Percentiles rank a stretch among this genome's conserved stretches.
phyloP scores from a whole-genome alignment of 2,888 invertebrate genomes.

The Chloromyia formosa region DNA sequence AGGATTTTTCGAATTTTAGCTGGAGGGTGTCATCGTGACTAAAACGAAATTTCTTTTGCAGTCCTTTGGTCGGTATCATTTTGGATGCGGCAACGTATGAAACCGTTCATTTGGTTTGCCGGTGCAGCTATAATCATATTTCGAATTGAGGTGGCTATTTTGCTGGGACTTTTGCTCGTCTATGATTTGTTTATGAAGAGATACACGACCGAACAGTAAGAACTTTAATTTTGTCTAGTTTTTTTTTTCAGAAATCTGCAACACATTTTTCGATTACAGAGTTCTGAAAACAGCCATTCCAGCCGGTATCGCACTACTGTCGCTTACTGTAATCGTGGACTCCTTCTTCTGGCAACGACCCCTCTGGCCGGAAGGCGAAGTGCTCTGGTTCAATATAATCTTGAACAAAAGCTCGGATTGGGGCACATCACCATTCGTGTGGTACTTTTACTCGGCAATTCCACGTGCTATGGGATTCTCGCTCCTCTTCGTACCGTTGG shows the following conservation, averaged over 20 bases:
- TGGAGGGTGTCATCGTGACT: background rate
- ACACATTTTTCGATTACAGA: constrained; percentile 63
- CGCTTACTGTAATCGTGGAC: constrained; percentile 82
- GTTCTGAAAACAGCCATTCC: constrained; percentile 77
- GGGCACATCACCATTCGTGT: constrained; percentile 96
- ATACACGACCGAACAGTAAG: constrained; percentile 74
- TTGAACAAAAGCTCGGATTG: constrained; percentile 94
- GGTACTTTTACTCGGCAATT: constrained; percentile 98
- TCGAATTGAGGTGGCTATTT: constrained; percentile 85
- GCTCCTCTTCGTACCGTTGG: constrained; percentile 80
- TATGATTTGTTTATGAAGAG: constrained; percentile 79
- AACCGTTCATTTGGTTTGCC: constrained; percentile 81
- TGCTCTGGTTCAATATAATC: constrained; percentile 94
- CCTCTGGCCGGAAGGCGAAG: constrained; percentile 98
- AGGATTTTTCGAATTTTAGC: constrained; percentile 57
- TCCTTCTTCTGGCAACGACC: constrained; percentile 91
- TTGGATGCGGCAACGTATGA: constrained; percentile 82
- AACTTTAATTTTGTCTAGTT: constrained; percentile 49
- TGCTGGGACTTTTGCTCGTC: constrained; percentile 85
- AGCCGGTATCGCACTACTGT: constrained; percentile 73
- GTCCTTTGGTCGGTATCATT: constrained; percentile 85
- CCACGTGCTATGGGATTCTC: constrained; percentile 90
- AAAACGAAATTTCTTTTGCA: constrained; percentile 68
- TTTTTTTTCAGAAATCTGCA: background rate
- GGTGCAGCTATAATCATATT: constrained; percentile 90